phyloP scores from a whole-genome alignment of 2,888 invertebrate genomes.

The Drosophila trichaetosa region DNA sequence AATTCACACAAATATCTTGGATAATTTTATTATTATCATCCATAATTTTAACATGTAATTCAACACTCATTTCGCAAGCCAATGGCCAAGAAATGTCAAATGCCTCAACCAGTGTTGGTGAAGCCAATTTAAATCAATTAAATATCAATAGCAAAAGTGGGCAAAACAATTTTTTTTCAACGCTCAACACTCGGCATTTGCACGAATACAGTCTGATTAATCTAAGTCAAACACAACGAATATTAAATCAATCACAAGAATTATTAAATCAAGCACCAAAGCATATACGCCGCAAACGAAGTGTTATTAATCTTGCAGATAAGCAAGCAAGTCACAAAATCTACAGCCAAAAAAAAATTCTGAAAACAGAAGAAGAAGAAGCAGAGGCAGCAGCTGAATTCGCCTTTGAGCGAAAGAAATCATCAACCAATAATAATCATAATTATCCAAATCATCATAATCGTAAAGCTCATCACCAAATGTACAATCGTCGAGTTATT shows the following conservation, averaged over 20 bases:
- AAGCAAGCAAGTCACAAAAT: conserved; percentile 1
- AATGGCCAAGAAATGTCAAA: conserved; percentile 30
- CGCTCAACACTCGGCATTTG: conserved; percentile 20
- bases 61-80: conserved; percentile 33
- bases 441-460: not conserved
- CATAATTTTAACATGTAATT: conserved; percentile 40
- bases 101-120: conserved; percentile 13
- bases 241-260: conserved; percentile 3
- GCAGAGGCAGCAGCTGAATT: not conserved
- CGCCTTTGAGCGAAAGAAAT: not conserved
- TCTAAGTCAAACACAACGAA: conserved; percentile 45
- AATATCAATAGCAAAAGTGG: conserved; percentile 9
- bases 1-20: conserved; percentile 55
- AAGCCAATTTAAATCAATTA: conserved; percentile 9
- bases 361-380: not conserved
- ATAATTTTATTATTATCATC: conserved; percentile 52
- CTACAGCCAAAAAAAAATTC: not conserved
- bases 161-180: conserved; percentile 4
- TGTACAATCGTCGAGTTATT: conserved; percentile 22
- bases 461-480: conserved; percentile 7
- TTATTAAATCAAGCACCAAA: not conserved
- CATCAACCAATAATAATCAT: not conserved
- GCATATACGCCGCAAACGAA: conserved; percentile 1
- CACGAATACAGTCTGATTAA: conserved; percentile 66
- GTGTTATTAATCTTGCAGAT: not conserved